Conservation (phyloP, 2,113 vertebrate species). For the Fulica atra region DNA sequence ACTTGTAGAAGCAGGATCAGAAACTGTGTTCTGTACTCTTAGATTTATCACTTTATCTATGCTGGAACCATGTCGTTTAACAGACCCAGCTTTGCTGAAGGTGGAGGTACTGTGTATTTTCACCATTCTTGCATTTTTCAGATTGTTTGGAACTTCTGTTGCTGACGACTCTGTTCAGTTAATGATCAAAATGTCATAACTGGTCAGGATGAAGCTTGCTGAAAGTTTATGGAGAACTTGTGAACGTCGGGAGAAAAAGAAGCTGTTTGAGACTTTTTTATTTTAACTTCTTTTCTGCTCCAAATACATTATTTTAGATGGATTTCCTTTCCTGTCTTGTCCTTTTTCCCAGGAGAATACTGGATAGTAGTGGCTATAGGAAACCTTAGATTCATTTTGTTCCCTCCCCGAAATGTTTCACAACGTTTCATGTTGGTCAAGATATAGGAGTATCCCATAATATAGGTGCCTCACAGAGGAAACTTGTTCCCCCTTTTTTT, state of each 20-base stretch:
- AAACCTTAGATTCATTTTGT: neutral
- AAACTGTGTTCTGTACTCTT: neutral
- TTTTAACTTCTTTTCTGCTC: neutral
- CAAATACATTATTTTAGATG: neutral
- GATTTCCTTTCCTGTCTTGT: neutral
- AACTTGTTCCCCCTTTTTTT: neutral
- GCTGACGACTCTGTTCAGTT: neutral
- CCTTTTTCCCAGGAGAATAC: neutral
- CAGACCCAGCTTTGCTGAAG: neutral
- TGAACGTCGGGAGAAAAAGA: too few species aligned
- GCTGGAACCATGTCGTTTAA: neutral
- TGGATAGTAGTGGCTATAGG: neutral
- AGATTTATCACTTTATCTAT: neutral
- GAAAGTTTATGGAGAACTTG: neutral
- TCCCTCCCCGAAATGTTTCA: neutral
- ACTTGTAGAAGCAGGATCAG: neutral
- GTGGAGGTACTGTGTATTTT: neutral
- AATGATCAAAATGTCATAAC: neutral
- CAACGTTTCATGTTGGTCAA: neutral
- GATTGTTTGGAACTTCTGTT: neutral
- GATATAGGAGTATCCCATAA: neutral
- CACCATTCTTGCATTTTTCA: neutral
- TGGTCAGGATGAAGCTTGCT: neutral
- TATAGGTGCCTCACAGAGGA: neutral
- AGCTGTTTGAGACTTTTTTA: neutral